A percentile compares a stretch with the other conserved stretches of the same genome.
Evolutionary conservation across 2,797 vertebrate genomes (phyloP).

Genomic region (Columba guinea): DNA sequence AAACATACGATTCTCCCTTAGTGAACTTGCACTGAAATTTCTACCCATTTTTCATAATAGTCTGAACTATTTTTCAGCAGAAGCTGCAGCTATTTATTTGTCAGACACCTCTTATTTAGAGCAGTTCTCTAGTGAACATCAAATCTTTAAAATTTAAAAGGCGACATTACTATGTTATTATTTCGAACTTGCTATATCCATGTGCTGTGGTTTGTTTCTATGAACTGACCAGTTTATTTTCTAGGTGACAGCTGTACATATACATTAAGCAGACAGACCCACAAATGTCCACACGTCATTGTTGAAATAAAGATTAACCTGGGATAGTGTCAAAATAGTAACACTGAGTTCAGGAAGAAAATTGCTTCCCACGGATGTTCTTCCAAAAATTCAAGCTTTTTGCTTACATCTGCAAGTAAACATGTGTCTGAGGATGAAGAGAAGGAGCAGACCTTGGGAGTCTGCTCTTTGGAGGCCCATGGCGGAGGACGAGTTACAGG

Average conservation of each 20-base stretch:
- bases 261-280: conserved; percentile 52
- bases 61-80: not conserved
- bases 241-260: conserved; percentile 39
- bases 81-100: not conserved
- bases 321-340: conserved; percentile 46
- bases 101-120: not conserved
- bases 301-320: conserved; percentile 59
- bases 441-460: conserved; percentile 52
- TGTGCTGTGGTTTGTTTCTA: not conserved
- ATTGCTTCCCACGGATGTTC: conserved; percentile 44
- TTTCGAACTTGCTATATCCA: not conserved
- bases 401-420: conserved; percentile 68
- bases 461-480: not conserved
- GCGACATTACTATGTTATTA: not conserved
- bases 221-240: not conserved
- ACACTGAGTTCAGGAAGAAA: conserved; percentile 21
- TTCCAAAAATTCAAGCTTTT: conserved; percentile 43
- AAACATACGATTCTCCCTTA: not conserved
- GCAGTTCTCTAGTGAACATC: not conserved
- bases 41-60: not conserved
- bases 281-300: not conserved
- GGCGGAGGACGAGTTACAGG: not conserved
- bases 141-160: not conserved
- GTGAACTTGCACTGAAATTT: not conserved
- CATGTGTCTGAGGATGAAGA: conserved; percentile 53